phyloP scores from a whole-genome alignment of 2,888 invertebrate species.

The Tetragnatha montana region DNA sequence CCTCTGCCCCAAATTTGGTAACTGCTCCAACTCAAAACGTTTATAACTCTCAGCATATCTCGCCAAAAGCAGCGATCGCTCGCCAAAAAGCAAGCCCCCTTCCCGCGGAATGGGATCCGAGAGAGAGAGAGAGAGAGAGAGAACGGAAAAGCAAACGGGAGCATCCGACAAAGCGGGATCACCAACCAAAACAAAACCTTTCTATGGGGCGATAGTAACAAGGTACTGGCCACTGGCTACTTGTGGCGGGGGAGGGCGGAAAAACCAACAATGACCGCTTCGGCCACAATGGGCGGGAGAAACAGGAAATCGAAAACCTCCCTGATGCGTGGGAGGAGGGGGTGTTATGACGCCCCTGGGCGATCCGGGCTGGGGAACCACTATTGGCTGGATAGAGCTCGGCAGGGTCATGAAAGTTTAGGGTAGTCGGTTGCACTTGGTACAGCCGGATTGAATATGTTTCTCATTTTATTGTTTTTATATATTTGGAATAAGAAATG shows the following conservation, averaged over 20 bases:
- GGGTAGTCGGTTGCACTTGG: too few relatives aligned
- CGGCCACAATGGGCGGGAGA: slow-evolving; percentile 61
- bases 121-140: slow-evolving; percentile 12
- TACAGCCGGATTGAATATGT: too few relatives aligned
- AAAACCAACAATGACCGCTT: slow-evolving; percentile 65
- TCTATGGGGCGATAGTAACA: slow-evolving; percentile 64
- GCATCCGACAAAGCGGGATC: slow-evolving; percentile 53
- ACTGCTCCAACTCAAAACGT: background rate
- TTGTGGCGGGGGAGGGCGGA: slow-evolving; percentile 65
- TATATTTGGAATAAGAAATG: too few relatives aligned
- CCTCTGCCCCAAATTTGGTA: too few relatives aligned
- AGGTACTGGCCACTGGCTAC: slow-evolving; percentile 69
- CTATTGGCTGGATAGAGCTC: background rate
- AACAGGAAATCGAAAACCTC: slow-evolving; percentile 58
- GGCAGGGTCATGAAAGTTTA: too few relatives aligned
- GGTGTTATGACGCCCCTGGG: slow-evolving; percentile 68
- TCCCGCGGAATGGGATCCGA: background rate
- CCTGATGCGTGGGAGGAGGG: slow-evolving; percentile 44
- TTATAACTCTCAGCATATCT: too few relatives aligned
- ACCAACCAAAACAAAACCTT: slow-evolving; percentile 49
- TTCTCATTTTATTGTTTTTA: too few relatives aligned
- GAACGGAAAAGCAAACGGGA: slow-evolving; percentile 13
- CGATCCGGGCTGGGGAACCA: slow-evolving; percentile 25
- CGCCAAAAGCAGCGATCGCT: background rate
- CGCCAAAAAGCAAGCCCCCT: slow-evolving; percentile 31